Percentiles rank a stretch among this genome's conserved stretches.
Conservation (phyloP, 2,888 invertebrate genomes). For the Protodeltote pygarga region DNA sequence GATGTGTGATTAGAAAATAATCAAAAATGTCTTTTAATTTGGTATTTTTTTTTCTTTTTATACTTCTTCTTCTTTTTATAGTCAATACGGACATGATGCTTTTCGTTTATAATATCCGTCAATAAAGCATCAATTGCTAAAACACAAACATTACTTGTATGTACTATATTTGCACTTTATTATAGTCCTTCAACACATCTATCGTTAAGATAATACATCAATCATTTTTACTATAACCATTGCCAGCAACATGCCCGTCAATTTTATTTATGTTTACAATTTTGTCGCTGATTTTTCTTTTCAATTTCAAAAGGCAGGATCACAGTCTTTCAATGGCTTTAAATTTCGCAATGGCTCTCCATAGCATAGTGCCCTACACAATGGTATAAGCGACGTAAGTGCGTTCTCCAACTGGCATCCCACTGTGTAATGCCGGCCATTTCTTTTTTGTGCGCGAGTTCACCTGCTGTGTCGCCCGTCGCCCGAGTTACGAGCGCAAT, state of each 20-base stretch:
- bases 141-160: too few relatives aligned
- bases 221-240: too few relatives aligned
- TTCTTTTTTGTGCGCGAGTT: slow-evolving; percentile 44
- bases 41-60: too few relatives aligned
- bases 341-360: slow-evolving; percentile 12
- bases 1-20: not conserved
- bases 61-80: too few relatives aligned
- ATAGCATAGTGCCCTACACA: slow-evolving; percentile 11
- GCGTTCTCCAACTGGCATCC: slow-evolving; percentile 50
- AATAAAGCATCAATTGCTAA: too few relatives aligned
- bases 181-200: too few relatives aligned
- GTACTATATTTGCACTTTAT: too few relatives aligned
- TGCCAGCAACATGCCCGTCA: too few relatives aligned
- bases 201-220: too few relatives aligned
- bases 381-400: slow-evolving; percentile 18
- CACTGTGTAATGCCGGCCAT: slow-evolving; percentile 47
- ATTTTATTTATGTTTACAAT: not conserved
- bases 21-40: too few relatives aligned
- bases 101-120: too few relatives aligned
- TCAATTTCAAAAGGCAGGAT: slow-evolving; percentile 3
- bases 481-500: slow-evolving; percentile 61
- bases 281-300: not conserved
- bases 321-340: not conserved
- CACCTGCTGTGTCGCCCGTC: slow-evolving; percentile 70
- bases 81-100: too few relatives aligned